Conservation (phyloP, 1,140 invertebrate species). For the Heliconius melpomene region DNA sequence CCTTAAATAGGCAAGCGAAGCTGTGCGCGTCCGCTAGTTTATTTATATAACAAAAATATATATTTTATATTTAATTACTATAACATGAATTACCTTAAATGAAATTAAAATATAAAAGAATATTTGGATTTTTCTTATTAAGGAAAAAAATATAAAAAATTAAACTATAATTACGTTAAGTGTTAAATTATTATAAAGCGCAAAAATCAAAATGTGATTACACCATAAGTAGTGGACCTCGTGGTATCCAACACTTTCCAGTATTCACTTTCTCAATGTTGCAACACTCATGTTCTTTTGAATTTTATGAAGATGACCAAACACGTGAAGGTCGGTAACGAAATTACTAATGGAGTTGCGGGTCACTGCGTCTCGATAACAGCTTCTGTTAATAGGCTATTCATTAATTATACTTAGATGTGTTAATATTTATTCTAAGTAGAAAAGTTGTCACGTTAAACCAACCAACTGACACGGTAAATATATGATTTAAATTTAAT, state of each 20-base stretch:
- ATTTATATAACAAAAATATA: too few species aligned
- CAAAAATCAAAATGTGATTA: neutral
- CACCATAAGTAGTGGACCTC: constrained; percentile 17
- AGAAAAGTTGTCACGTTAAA: neutral
- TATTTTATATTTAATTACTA: too few species aligned
- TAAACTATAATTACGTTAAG: neutral
- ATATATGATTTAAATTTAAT: neutral
- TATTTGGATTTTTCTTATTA: neutral
- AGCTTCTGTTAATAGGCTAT: neutral
- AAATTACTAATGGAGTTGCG: neutral
- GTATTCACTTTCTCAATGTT: constrained; percentile 25
- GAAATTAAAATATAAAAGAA: neutral
- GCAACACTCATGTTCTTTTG: constrained; percentile 11
- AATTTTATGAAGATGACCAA: constrained; percentile 19
- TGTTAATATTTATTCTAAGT: neutral
- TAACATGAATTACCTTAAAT: too few species aligned
- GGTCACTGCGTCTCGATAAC: neutral
- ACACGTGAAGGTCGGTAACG: constrained; percentile 17
- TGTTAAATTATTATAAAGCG: neutral
- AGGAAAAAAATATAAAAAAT: neutral
- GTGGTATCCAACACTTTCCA: constrained; percentile 21
- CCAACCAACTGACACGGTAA: neutral
- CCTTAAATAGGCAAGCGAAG: too few species aligned
- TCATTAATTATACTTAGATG: neutral
- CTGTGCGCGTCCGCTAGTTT: too few species aligned